Conservation (phyloP, 1,140 invertebrate species). For the Pseudomyrmex sp. region DNA sequence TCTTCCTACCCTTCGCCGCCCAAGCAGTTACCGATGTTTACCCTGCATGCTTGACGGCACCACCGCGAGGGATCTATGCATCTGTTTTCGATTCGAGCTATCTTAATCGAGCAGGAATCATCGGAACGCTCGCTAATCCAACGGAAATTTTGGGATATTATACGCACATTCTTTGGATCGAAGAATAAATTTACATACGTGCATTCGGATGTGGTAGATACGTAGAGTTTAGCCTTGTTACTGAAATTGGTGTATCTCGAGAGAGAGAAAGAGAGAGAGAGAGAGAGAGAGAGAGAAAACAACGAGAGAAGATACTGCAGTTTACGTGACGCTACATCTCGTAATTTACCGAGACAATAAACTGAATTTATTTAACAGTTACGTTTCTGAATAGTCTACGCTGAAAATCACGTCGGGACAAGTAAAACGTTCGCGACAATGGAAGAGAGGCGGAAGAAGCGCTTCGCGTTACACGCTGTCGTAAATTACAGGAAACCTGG, state of each 20-base stretch:
- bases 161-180: background rate
- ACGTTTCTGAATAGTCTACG: conserved; percentile 14
- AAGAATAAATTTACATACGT: background rate
- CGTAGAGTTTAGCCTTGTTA: background rate
- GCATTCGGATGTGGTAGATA: background rate
- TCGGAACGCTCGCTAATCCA: conserved; percentile 18
- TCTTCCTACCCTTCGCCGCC: conserved; percentile 71
- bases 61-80: conserved; percentile 15
- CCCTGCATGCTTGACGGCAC: conserved; percentile 67
- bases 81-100: conserved; percentile 34
- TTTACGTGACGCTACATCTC: no score
- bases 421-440: conserved; percentile 40
- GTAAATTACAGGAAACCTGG: conserved; percentile 43
- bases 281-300: background rate
- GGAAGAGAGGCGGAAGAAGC: conserved; percentile 49
- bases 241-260: background rate
- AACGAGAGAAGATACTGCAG: no score
- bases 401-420: conserved; percentile 37
- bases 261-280: no score
- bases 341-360: conserved; percentile 20
- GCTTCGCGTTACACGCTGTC: conserved; percentile 43
- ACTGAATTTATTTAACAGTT: conserved; percentile 44
- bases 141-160: background rate
- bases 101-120: conserved; percentile 42
- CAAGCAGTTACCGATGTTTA: conserved; percentile 76